Conservation (phyloP, 2,888 invertebrate genomes). For the Doris montereyensis region DNA sequence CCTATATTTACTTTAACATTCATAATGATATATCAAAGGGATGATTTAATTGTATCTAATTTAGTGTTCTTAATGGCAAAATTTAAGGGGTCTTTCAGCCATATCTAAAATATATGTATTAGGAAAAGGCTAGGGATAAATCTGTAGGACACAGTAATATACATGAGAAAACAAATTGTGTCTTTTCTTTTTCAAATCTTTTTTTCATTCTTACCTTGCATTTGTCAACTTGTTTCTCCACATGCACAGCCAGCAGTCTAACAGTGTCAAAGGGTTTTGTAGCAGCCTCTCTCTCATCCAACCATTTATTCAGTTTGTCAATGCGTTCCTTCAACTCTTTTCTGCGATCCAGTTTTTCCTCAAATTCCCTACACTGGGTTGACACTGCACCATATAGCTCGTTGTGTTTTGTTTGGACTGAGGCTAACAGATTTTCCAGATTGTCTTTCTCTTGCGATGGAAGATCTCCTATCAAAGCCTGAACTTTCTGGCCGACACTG, state of each 20-base stretch:
- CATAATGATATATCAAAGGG: too few species aligned
- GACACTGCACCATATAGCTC: conserved; percentile 74
- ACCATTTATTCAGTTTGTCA: conserved; percentile 86
- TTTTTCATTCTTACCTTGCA: conserved; percentile 76
- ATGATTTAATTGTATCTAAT: too few species aligned
- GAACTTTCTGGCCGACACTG: conserved; percentile 73
- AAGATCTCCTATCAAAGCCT: conserved; percentile 72
- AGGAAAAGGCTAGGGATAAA: too few species aligned
- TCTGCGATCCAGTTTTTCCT: conserved; percentile 78
- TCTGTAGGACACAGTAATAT: neutral
- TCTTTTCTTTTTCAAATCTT: too few species aligned
- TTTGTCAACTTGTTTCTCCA: conserved; percentile 86
- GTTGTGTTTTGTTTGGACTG: conserved; percentile 83
- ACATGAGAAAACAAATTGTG: neutral
- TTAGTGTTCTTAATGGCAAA: too few species aligned
- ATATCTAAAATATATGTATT: too few species aligned
- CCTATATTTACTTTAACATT: too few species aligned
- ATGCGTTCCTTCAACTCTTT: conserved; percentile 84
- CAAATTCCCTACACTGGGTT: conserved; percentile 78
- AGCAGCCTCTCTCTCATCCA: conserved; percentile 77
- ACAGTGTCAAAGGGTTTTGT: conserved; percentile 50
- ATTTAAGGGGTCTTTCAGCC: too few species aligned
- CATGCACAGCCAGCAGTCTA: conserved; percentile 80
- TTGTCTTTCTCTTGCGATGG: conserved; percentile 88
- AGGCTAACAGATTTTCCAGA: conserved; percentile 82